Evolutionary conservation across 2,113 vertebrate genomes (phyloP).

Genomic region (Phaethon lepturus): DNA sequence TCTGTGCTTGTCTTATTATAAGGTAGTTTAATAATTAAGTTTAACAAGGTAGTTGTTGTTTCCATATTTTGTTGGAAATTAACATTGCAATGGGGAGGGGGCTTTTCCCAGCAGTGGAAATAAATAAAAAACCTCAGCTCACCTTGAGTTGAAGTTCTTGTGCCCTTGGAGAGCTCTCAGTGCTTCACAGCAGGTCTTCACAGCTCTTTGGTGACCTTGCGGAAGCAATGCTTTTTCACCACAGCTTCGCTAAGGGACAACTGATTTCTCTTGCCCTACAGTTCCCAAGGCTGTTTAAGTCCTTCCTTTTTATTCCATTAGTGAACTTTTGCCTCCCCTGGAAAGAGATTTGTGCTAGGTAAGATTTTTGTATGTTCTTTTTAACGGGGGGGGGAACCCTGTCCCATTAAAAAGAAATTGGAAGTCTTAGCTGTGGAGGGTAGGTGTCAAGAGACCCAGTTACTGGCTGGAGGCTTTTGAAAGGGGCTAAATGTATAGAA

Average conservation of each 20-base stretch:
- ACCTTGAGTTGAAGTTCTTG: accelerated
- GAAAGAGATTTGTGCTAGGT: background rate
- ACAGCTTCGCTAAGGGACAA: background rate
- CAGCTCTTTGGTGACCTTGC: background rate
- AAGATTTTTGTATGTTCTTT: background rate
- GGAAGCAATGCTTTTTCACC: background rate
- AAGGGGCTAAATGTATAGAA: background rate
- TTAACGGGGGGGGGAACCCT: background rate
- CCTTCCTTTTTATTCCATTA: background rate
- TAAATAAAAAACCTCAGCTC: background rate
- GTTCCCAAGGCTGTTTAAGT: background rate
- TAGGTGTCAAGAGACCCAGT: background rate
- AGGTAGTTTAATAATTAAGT: background rate
- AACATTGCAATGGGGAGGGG: background rate
- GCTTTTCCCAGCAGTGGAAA: background rate
- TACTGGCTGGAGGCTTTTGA: background rate
- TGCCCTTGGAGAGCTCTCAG: accelerated
- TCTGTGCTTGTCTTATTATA: background rate
- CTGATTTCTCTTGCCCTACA: background rate
- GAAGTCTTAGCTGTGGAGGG: background rate
- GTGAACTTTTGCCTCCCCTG: background rate
- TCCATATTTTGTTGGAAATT: background rate
- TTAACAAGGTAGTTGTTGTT: background rate
- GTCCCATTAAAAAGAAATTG: background rate
- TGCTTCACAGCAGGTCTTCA: accelerated